Evolutionary conservation across 2,113 vertebrate genomes (phyloP), one percentile per base, ranked within the genome.

Genomic region (Corydoras sp.): DNA sequence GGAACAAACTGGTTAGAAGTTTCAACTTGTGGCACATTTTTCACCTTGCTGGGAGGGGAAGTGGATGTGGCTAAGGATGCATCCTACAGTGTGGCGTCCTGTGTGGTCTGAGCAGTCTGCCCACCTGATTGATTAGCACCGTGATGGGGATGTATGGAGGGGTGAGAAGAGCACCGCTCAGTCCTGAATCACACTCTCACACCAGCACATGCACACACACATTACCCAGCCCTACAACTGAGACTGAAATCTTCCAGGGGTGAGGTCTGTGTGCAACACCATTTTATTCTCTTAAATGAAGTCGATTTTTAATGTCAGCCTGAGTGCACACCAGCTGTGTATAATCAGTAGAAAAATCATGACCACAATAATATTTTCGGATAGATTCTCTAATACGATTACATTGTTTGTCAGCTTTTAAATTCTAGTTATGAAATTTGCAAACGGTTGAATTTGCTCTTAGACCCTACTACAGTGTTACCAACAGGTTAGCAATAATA

Each of bases 41-140:
- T 18, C 65, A 68, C 50, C 50, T 62, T n/a, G 72, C 12, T 7
- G 58, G 59, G 65, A 55, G 15, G 30, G 65, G 65, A 73, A 66
- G 72, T 67, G 64, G 58, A 67, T 50, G 58, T 62, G 65, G 62
- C 65, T 24, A 51, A 68, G 68, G 68, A 64, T 63, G 68, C 59
- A 60, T 69, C 64, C 65, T 64, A 60, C 50, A 12, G 64, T 54
- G 62, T 48, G 43, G 66, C 65, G 11, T 72, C 72, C 71, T 49
- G 62, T 75, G 74, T 73, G 74, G 72, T 75, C 51, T 24, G 13
- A 59, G 68, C 68, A 49, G 72, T n/a, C 68, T 71, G 78, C 54
- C 69, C 71, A n/a, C 49, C 64, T 82, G 78, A 79, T 80, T 79
- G 72, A 82, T 82, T 80, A 71, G 58, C 64, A 65, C 56, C 48